Conservation (phyloP, 2,113 vertebrate genomes). For the Triplophysa siluroides region DNA sequence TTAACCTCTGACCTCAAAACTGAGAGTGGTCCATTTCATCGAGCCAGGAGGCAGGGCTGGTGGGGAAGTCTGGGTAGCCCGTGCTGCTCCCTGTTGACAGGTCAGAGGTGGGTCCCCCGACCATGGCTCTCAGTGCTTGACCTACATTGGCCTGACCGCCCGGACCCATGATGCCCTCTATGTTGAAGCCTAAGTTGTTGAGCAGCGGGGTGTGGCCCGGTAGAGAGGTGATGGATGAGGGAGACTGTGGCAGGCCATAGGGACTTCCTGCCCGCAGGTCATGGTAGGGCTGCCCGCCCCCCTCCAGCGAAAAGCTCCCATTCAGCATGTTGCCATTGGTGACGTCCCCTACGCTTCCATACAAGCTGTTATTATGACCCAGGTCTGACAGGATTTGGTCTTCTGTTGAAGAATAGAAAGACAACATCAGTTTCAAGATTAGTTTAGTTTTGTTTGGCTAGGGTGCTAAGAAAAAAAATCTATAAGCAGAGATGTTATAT, state of each 20-base stretch:
- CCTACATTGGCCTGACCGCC: constrained; percentile 84
- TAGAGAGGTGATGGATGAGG: constrained; percentile 92
- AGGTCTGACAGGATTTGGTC: constrained; percentile 97
- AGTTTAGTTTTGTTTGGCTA: no score
- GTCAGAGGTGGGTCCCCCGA: constrained; percentile 93
- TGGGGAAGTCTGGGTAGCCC: constrained; percentile 98
- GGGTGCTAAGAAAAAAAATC: no score
- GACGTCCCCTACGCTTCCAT: constrained; percentile 85
- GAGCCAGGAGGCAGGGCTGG: constrained; percentile 97
- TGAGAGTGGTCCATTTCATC: constrained; percentile 99
- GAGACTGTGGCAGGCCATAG: constrained; percentile 93
- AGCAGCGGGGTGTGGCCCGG: constrained; percentile 91
- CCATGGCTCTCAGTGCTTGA: constrained; percentile 91
- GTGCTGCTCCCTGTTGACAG: constrained; percentile 98
- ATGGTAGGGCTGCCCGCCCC: constrained; percentile 87
- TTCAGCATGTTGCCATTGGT: constrained; percentile 84
- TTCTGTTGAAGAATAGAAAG: constrained; percentile 73
- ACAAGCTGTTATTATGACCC: constrained; percentile 87
- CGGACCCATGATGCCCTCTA: constrained; percentile 87
- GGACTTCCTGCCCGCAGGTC: constrained; percentile 92
- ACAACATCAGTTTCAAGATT: constrained; percentile 13
- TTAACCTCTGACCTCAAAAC: constrained; percentile 81
- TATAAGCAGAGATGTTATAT: no score
- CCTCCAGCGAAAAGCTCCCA: constrained; percentile 87
- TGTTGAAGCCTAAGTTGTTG: constrained; percentile 88